phyloP scores from a whole-genome alignment of 2,113 vertebrate species.

The Lamprologus speciosus region DNA sequence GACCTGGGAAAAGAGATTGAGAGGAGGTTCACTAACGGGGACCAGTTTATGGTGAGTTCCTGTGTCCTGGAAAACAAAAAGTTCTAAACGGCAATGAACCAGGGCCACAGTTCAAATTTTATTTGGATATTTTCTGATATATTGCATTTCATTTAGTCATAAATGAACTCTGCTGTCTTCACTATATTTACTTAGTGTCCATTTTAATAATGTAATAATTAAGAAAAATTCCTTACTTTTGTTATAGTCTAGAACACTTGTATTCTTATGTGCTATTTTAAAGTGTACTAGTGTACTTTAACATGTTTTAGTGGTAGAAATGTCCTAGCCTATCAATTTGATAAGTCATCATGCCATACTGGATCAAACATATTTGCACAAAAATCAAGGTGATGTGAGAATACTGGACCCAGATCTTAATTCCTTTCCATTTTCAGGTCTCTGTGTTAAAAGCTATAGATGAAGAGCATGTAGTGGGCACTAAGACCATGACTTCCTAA shows the following conservation, averaged over 20 bases:
- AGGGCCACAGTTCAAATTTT: not conserved
- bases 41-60: conserved; percentile 33
- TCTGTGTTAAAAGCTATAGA: conserved; percentile 83
- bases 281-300: not conserved
- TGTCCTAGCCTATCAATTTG: not conserved
- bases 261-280: not conserved
- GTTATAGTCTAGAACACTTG: not conserved
- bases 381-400: not conserved
- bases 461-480: conserved; percentile 81
- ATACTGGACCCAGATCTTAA: not conserved
- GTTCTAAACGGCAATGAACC: not conserved
- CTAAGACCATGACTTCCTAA: conserved; percentile 71
- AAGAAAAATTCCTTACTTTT: not conserved
- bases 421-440: conserved; percentile 64
- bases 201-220: not conserved
- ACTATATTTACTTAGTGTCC: not conserved
- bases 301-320: not conserved
- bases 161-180: not conserved
- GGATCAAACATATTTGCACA: not conserved
- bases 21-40: conserved; percentile 73
- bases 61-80: not conserved
- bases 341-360: not conserved
- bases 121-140: not conserved
- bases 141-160: not conserved
- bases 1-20: conserved; percentile 87